Conservation (phyloP, 2,113 vertebrate genomes). For the Baryphthengus martii region DNA sequence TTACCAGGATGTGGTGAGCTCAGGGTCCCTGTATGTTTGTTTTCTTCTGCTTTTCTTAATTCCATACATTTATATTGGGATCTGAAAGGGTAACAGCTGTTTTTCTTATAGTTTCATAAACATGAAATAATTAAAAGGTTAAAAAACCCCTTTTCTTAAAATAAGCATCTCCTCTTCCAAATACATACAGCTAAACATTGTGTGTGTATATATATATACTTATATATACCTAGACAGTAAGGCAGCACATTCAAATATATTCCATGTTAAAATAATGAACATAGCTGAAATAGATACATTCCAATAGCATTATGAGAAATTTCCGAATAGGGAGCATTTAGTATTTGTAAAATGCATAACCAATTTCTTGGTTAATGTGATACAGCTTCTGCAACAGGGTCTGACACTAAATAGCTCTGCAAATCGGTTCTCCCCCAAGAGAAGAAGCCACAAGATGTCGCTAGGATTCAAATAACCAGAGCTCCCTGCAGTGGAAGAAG, state of each 20-base stretch:
- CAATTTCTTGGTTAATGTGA: not conserved
- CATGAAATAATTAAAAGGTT: not conserved
- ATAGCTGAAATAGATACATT: not conserved
- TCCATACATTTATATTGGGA: not conserved
- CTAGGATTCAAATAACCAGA: not conserved
- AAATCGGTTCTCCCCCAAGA: not conserved
- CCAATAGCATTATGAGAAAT: rapidly evolving
- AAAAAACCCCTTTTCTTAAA: not conserved
- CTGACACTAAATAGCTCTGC: too few relatives aligned
- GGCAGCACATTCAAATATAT: not conserved
- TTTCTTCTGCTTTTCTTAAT: not conserved
- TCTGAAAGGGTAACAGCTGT: not conserved
- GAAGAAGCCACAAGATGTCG: conserved; percentile 35
- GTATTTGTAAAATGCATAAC: not conserved
- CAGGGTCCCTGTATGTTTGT: not conserved
- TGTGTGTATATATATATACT: rapidly evolving
- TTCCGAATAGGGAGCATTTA: rapidly evolving
- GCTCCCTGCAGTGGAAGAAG: not conserved
- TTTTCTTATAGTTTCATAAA: not conserved
- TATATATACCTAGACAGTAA: rapidly evolving
- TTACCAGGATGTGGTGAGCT: not conserved
- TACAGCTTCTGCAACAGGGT: rapidly evolving
- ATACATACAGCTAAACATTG: not conserved
- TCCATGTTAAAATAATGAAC: not conserved
- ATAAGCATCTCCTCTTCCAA: not conserved